A percentile compares a stretch with the other conserved stretches of the same genome.
These are phyloP conservation scores for Anagrus nilaparvatae DNA, from an alignment of 1,140 invertebrate species.

Conservation along the genomic window DNA sequence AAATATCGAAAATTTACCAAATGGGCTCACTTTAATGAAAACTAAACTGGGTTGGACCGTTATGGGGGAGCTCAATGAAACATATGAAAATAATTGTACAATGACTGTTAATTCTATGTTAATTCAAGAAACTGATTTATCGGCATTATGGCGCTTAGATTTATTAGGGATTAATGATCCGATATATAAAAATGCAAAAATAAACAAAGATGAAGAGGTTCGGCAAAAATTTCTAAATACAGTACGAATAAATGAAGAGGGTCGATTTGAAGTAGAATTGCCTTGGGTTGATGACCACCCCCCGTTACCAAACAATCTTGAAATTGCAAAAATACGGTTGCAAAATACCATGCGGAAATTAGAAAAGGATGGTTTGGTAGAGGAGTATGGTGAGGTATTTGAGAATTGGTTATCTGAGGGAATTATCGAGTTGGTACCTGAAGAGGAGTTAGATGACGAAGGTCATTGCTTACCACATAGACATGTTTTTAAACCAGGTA, in stretches of 20 bases:
- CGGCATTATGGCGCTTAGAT: no score
- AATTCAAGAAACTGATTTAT: no score
- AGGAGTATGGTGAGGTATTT: constrained; percentile 11
- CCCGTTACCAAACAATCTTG: constrained; percentile 15
- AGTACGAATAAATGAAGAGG: not conserved
- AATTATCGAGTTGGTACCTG: constrained; percentile 3
- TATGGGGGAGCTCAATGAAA: no score
- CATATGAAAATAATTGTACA: no score
- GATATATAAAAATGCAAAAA: constrained; percentile 17
- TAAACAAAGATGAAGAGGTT: no score
- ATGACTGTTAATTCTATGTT: no score
- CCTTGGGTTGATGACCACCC: constrained; percentile 7
- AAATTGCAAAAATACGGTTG: constrained; percentile 18
- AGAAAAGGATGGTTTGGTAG: constrained; percentile 12
- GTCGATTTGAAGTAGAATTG: constrained; percentile 1
- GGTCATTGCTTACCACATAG: constrained; percentile 29
- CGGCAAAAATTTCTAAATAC: constrained; percentile 8
- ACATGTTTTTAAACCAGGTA: constrained; percentile 16
- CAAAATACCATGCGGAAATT: constrained; percentile 18
- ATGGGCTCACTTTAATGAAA: constrained; percentile 19
- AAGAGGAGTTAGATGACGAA: constrained; percentile 5
- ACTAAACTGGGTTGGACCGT: constrained; percentile 21
- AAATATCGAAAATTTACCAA: constrained; percentile 2
- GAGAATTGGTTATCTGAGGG: not conserved
- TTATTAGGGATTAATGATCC: no score